Percentiles rank a stretch among this genome's conserved stretches.
Evolutionary conservation across 1,140 invertebrate genomes (phyloP).

Genomic region (Panagrolaimus sp.): DNA sequence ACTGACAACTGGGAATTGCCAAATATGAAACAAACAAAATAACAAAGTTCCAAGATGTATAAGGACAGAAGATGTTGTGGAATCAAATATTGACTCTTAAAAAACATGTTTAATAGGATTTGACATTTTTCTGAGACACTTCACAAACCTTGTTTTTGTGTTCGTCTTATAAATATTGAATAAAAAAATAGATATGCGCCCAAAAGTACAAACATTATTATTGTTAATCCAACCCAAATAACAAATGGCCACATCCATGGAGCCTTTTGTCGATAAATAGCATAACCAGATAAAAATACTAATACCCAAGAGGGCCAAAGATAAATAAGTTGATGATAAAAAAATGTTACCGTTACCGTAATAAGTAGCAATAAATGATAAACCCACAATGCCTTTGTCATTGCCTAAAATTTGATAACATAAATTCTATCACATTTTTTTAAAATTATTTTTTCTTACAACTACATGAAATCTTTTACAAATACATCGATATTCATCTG

Average conservation of each 20-base stretch:
- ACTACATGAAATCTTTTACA: background rate
- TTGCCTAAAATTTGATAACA: no score
- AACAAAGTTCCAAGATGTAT: conserved; percentile 9
- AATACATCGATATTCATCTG: background rate
- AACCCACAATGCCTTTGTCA: conserved; percentile 1
- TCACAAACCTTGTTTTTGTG: conserved; percentile 9
- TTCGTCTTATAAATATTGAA: conserved; percentile 9
- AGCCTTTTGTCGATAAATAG: conserved; percentile 14
- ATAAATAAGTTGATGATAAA: background rate
- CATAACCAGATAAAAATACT: conserved; percentile 14
- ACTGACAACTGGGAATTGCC: conserved; percentile 15
- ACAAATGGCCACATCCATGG: conserved; percentile 18
- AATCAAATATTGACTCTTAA: conserved; percentile 9
- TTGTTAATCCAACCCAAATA: conserved; percentile 14
- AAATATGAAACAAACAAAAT: conserved; percentile 15
- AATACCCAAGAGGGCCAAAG: conserved; percentile 10
- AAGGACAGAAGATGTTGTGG: conserved; percentile 1
- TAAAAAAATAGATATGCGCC: conserved; percentile 19
- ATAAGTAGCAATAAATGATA: background rate
- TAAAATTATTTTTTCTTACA: background rate
- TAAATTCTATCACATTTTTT: background rate
- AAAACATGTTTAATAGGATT: background rate
- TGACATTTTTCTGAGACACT: background rate
- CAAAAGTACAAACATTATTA: conserved; percentile 14
- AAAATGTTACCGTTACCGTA: background rate